Evolutionary conservation across 2,888 invertebrate genomes (phyloP).

Genomic region (Ditula angustiorana): DNA sequence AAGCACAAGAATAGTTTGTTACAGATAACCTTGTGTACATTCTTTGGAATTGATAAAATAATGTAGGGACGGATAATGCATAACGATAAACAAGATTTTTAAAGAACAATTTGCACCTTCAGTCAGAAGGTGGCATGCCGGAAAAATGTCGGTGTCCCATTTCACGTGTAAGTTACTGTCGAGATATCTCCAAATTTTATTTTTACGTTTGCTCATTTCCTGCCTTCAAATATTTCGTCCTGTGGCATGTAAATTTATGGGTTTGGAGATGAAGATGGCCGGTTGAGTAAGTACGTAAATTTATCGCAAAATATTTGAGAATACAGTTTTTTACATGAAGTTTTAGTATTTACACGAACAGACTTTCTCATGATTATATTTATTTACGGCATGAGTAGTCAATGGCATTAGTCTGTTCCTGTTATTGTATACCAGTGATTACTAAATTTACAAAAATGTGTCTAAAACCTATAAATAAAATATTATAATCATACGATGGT

Average conservation of each 20-base stretch:
- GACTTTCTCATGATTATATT: no score
- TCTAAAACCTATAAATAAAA: no score
- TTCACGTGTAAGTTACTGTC: slow-evolving; percentile 28
- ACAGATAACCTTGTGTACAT: neutral
- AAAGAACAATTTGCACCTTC: slow-evolving; percentile 28
- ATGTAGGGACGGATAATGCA: neutral
- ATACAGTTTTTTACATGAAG: neutral
- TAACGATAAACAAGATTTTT: slow-evolving; percentile 11
- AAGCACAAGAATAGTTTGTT: neutral
- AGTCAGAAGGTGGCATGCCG: neutral
- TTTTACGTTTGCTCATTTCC: slow-evolving; percentile 37
- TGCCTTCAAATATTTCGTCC: slow-evolving; percentile 21
- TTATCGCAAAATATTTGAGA: neutral
- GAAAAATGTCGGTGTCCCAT: slow-evolving; percentile 21
- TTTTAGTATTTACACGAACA: no score
- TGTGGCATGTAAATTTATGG: slow-evolving; percentile 12
- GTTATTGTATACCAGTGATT: no score
- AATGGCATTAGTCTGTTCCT: no score
- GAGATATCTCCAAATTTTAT: slow-evolving; percentile 36
- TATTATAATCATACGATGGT: no score
- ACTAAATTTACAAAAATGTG: no score
- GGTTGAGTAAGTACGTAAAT: neutral
- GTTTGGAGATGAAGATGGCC: slow-evolving; percentile 8
- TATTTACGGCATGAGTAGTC: no score
- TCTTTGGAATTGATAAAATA: neutral